Base-by-base conservation (phyloP, 2,113 vertebrate species). In the Hoplias malabaricus region DNA sequence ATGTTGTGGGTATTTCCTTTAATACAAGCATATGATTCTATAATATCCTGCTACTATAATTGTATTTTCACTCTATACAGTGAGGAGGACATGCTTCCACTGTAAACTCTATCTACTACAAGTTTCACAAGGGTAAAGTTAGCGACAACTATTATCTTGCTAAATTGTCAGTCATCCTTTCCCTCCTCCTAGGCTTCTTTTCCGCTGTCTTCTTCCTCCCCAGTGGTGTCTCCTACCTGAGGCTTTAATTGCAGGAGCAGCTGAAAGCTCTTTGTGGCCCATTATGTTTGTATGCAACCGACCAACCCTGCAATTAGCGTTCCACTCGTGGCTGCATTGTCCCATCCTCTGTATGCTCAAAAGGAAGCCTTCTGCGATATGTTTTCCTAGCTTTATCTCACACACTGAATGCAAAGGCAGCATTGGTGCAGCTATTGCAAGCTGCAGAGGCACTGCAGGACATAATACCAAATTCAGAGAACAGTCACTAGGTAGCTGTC, bases 271-370 rank as follows among this genome's bases (percentile, higher is more conserved):
- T 50, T 70, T 68, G 78, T 80, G 80, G 46, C 73, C 66, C 79
- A 59, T 82, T 83, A 82, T 80, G 77, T 77, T 78, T 75, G 68
- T 43, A 69, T 79, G 62, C 70, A 46, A 59, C 72, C 74, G 78
- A 81, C 72, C 57, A 34, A 48, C 56, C 25, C 48, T 36, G 59
- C 80, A 79, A 82, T 85, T 87, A 79, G 69, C n/a, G 21, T 80
- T 75, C 69, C 80, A 69, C 62, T 50, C 23, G 53, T 43, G 27
- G 42, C 29, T 25, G 53, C 46, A 69, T 69, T 79, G 78, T 73
- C 57, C 72, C 46, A 29, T 59, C 59, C 48, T 67, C 57, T 12
- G 12, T 53, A 50, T 70, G 42, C 61, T 66, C 78, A 63, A 74
- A 67, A 81, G 70, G 77, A 77, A 78, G 79, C 74, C 79, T 69